Evolutionary conservation across 2,888 invertebrate species (phyloP).

Genomic region (Tetheella fluctuosa): DNA sequence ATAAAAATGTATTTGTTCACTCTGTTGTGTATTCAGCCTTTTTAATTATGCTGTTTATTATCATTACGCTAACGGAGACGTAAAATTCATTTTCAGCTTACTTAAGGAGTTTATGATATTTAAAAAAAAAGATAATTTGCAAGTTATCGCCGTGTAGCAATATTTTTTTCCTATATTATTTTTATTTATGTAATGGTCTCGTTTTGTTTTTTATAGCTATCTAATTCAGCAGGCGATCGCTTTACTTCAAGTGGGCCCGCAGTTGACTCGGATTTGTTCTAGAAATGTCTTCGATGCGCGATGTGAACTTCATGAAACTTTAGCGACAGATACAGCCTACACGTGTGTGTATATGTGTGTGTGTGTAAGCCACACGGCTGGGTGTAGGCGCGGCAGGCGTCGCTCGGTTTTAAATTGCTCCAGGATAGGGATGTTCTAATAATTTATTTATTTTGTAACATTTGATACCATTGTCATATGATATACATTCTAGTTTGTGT

Average conservation of each 20-base stretch:
- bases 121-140: no score
- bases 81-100: no score
- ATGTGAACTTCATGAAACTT: slow-evolving; percentile 16
- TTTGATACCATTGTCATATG: no score
- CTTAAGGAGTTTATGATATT: no score
- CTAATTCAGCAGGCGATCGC: slow-evolving; percentile 20
- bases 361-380: background rate
- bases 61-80: no score
- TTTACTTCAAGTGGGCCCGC: slow-evolving; percentile 20
- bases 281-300: slow-evolving; percentile 17
- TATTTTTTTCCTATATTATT: no score
- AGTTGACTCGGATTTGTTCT: slow-evolving; percentile 15
- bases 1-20: no score
- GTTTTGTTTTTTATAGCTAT: background rate
- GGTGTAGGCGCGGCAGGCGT: background rate
- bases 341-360: slow-evolving; percentile 10
- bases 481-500: no score
- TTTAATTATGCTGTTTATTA: no score
- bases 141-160: no score
- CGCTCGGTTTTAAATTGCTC: background rate
- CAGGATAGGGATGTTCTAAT: background rate
- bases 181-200: no score
- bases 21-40: no score
- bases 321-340: background rate
- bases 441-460: background rate